These are phyloP conservation scores for Coregonus suidteri DNA, from an alignment of 2,797 vertebrate species.

Conservation along the genomic window DNA sequence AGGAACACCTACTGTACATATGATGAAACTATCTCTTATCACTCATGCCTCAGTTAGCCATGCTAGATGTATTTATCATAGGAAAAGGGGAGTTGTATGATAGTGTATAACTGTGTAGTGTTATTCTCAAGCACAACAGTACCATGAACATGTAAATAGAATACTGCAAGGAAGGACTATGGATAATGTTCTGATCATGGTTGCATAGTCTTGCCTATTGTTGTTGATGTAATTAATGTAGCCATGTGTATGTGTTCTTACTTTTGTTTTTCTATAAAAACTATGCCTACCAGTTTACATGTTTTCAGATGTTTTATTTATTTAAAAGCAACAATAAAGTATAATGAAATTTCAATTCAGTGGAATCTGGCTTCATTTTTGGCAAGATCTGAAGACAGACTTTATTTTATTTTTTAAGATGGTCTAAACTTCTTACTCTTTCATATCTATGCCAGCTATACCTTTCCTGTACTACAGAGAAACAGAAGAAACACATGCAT, in stretches of 20 bases:
- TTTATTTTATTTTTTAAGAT: not conserved
- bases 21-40: not conserved
- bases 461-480: not conserved
- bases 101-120: constrained; percentile 43
- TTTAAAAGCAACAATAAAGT: constrained; percentile 33
- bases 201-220: constrained; percentile 47
- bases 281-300: constrained; percentile 35
- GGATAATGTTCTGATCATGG: constrained; percentile 43
- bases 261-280: constrained; percentile 46
- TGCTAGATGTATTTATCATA: constrained; percentile 32
- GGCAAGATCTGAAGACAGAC: not conserved
- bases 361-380: not conserved
- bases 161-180: constrained; percentile 30
- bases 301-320: constrained; percentile 49
- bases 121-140: constrained; percentile 63
- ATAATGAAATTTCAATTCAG: constrained; percentile 20
- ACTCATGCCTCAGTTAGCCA: constrained; percentile 22
- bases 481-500: not conserved
- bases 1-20: not conserved
- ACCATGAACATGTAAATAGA: constrained; percentile 62
- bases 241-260: constrained; percentile 27
- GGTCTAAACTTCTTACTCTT: not conserved
- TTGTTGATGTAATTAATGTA: constrained; percentile 42
- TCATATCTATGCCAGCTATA: too few species aligned
- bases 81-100: constrained; percentile 26